These are phyloP conservation scores for Trachelus stipa DNA, from an alignment of 2,888 invertebrate species.

Conservation along the genomic window DNA sequence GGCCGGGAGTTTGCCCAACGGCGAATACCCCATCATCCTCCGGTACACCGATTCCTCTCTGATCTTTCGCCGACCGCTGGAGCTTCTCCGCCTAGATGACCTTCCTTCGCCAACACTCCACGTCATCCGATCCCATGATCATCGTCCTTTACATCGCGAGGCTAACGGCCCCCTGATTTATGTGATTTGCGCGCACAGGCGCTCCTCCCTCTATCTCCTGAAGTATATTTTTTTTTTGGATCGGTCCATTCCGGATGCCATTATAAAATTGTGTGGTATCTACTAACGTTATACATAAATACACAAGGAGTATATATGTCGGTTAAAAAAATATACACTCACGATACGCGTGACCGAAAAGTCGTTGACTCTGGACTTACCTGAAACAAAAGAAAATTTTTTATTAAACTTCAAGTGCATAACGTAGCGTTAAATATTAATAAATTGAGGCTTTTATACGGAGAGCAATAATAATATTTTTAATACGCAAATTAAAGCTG, in stretches of 20 bases:
- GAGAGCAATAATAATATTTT: background rate
- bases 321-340: background rate
- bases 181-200: background rate
- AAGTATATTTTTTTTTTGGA: background rate
- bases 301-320: no score
- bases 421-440: background rate
- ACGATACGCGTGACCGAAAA: background rate
- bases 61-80: background rate
- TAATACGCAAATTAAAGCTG: background rate
- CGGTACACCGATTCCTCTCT: background rate
- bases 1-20: background rate
- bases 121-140: background rate
- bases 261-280: background rate
- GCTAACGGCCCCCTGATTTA: background rate
- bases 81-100: background rate
- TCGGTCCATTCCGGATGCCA: background rate
- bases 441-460: background rate
- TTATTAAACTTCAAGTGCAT: background rate
- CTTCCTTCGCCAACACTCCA: background rate
- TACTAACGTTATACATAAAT: background rate
- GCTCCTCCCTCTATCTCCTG: constrained; percentile 12
- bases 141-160: background rate
- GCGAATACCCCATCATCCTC: background rate
- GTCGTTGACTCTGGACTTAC: constrained; percentile 36
- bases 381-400: constrained; percentile 38